These are phyloP conservation scores for Rhopalosiphum nymphaeae DNA, from an alignment of 2,888 invertebrate species.

Conservation along the genomic window DNA sequence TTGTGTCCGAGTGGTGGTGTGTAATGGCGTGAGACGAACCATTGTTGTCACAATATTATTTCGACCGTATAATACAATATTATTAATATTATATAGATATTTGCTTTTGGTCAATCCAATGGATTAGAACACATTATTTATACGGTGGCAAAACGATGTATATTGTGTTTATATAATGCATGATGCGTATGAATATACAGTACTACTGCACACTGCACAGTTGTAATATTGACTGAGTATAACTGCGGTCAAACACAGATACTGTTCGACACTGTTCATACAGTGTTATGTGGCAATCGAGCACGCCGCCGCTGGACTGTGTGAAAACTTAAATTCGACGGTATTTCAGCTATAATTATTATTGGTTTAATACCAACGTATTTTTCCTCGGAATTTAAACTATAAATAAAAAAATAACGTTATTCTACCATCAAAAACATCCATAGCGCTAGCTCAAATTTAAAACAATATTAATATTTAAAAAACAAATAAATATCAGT, in stretches of 20 bases:
- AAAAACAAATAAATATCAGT: background rate
- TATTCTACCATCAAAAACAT: background rate
- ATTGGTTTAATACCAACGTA: background rate
- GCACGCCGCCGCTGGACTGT: background rate
- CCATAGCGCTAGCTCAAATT: background rate
- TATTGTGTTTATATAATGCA: background rate
- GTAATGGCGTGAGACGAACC: background rate
- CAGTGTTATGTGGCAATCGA: background rate
- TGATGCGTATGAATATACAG: background rate
- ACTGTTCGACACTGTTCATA: background rate
- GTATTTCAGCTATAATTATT: background rate
- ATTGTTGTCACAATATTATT: background rate
- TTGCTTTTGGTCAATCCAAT: background rate
- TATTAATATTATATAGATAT: background rate
- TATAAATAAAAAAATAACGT: no score
- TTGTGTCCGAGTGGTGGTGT: background rate
- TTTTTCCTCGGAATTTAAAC: background rate
- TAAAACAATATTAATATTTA: background rate
- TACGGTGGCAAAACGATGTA: background rate
- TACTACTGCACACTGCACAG: background rate
- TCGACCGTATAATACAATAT: background rate
- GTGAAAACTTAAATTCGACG: background rate
- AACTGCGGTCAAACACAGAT: background rate
- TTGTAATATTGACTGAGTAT: background rate
- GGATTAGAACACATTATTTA: background rate